These are phyloP conservation scores for Oscheius sp. DNA, from an alignment of 2,888 invertebrate species.

Conservation along the genomic window DNA sequence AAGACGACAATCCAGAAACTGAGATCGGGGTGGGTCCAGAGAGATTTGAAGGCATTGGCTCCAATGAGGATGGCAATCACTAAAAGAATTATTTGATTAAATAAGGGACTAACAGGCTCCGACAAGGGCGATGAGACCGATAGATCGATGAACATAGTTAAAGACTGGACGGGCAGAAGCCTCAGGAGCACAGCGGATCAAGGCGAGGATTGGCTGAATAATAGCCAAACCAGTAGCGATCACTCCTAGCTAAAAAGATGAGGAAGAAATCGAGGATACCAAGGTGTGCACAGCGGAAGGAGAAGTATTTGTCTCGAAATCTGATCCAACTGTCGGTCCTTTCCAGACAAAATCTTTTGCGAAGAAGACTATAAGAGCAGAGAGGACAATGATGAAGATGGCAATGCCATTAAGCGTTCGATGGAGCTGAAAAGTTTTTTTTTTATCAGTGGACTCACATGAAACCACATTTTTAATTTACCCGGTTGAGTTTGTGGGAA, in stretches of 20 bases:
- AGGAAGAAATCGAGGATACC: conserved; percentile 3
- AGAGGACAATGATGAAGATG: conserved; percentile 21
- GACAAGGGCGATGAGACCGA: conserved; percentile 31
- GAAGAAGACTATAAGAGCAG: conserved; percentile 27
- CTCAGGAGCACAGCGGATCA: conserved; percentile 34
- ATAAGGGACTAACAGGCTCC: conserved; percentile 17
- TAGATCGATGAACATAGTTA: conserved; percentile 31
- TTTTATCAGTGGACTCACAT: conserved; percentile 29
- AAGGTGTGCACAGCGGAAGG: conserved; percentile 32
- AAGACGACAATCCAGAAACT: conserved; percentile 27
- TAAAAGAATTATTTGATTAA: neutral
- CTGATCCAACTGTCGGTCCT: conserved; percentile 19
- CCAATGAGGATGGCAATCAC: conserved; percentile 32
- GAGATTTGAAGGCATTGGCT: conserved; percentile 29
- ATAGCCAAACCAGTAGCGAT: conserved; percentile 24
- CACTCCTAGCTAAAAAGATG: conserved; percentile 20
- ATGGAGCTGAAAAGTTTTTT: conserved; percentile 25
- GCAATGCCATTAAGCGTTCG: conserved; percentile 31
- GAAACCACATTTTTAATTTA: conserved; percentile 38
- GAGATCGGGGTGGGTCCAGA: conserved; percentile 24
- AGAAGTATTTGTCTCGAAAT: conserved; percentile 19
- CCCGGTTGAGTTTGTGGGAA: conserved; percentile 30
- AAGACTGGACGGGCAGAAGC: conserved; percentile 34
- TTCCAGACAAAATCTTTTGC: conserved; percentile 35
- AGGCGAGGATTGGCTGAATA: conserved; percentile 30